Evolutionary conservation across 2,113 vertebrate species (phyloP).

Genomic region (Misgurnus mizolepis): DNA sequence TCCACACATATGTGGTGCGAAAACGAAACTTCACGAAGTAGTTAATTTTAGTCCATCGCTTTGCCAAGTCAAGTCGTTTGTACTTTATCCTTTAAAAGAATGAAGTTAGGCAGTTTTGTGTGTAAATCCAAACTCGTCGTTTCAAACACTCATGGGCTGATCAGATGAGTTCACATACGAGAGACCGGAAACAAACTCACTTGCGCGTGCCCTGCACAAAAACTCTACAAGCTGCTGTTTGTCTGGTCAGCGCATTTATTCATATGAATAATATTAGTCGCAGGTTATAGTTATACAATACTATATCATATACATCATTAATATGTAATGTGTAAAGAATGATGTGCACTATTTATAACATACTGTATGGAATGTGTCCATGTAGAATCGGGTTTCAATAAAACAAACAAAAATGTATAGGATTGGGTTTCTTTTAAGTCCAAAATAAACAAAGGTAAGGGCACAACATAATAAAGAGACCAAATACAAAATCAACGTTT

Average conservation of each 20-base stretch:
- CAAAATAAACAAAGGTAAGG: background rate
- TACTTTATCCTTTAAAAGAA: background rate
- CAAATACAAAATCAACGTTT: background rate
- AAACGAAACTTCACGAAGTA: constrained; percentile 53
- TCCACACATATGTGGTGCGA: constrained; percentile 66
- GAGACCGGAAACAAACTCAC: constrained; percentile 24
- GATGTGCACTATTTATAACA: background rate
- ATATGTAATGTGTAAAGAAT: background rate
- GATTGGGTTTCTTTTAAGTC: too few species aligned
- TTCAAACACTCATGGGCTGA: background rate
- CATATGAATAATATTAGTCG: background rate
- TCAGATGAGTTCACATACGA: background rate
- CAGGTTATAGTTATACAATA: background rate
- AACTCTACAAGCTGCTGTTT: background rate
- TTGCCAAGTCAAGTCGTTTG: background rate
- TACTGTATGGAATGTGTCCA: background rate
- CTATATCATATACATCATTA: background rate
- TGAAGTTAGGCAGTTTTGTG: background rate
- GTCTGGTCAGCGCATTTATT: background rate
- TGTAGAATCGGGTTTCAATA: background rate
- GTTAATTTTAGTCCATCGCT: constrained; percentile 57
- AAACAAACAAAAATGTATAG: too few species aligned
- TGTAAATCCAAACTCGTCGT: constrained; percentile 15
- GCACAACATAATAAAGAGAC: background rate
- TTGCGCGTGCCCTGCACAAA: constrained; percentile 10